Base-by-base conservation (phyloP, 2,888 invertebrate genomes). In the Sesamia inferens region DNA sequence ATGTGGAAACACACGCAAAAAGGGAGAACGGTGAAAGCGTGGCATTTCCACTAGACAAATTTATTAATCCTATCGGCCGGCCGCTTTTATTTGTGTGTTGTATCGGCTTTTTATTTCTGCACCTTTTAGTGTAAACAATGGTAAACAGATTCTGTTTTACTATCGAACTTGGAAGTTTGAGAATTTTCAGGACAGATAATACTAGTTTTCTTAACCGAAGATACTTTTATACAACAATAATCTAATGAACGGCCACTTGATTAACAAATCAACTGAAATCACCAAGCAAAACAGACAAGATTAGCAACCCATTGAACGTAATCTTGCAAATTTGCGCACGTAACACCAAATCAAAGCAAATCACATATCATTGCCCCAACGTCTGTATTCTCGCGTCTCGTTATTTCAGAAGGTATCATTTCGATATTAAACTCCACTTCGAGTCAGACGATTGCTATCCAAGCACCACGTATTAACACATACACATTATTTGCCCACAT, bases 1-100 rank as follows among this genome's bases (percentile, higher is more conserved):
- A 96, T 96, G 96, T 95, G 95, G 94, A 96, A 96, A 95, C 94
- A 95, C 95, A 94, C 95, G 93, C 93, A 94, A 92, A 94, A 95
- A 94, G 93, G 93, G 92, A 92, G 89, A 90, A 92, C 89, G 94
- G 93, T 93, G 95, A 95, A 95, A 95, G 93, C 95, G 93, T 90
- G 90, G 92, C 91, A 89, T 93, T 95, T 93, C 93, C 94, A 93
- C 94, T 93, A 93, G 93, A 95, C 95, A 93, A 95, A 96, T 95
- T 95, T 95, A 95, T 96, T 96, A 96, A 95, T 94, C 93, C 94
- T 93, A 94, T 93, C 92, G 93, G 91, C 87, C 85, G 89, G 89
- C 84, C 88, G 90, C 85, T 90, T 90, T 90, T 90, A 90, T 92
- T 91, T 90, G 89, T 89, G 83, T 90, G 82, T 87, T 91, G 89